Percentiles rank a stretch among this genome's conserved stretches.
These are phyloP conservation scores for Heliocidaris tuberculata DNA, from an alignment of 35 echinoderm and acorn worm genomes.

Conservation along the genomic window DNA sequence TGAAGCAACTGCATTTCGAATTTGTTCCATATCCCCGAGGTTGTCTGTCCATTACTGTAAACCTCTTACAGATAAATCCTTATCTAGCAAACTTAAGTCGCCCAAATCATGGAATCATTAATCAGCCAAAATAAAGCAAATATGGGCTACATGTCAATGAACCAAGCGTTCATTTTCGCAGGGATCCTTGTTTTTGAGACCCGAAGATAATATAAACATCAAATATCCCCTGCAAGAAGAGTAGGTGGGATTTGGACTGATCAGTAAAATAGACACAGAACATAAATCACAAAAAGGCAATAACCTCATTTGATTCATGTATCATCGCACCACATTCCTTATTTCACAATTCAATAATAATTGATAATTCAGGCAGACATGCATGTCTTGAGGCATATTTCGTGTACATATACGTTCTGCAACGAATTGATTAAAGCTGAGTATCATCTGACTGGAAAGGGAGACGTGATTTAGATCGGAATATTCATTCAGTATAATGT, in stretches of 20 bases:
- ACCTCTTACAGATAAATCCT: too few relatives aligned
- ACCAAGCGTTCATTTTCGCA: background rate
- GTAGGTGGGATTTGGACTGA: background rate
- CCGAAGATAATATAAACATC: background rate
- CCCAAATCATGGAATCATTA: background rate
- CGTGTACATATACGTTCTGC: background rate
- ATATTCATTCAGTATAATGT: background rate
- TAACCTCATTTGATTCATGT: background rate
- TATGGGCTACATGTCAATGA: background rate
- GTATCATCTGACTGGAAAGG: background rate
- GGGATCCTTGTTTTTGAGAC: too few relatives aligned
- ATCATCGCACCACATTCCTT: background rate
- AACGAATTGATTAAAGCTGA: background rate
- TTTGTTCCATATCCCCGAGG: too few relatives aligned
- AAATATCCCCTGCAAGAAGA: background rate
- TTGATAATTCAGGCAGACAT: background rate
- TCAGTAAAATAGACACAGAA: background rate
- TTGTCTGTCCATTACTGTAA: too few relatives aligned
- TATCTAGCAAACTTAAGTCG: background rate
- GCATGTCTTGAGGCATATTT: background rate
- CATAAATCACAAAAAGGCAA: slow-evolving; percentile 4
- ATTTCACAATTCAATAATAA: background rate
- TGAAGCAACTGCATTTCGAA: too few relatives aligned
- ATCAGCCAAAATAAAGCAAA: background rate
- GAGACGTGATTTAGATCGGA: background rate